Conservation (phyloP, 2,113 vertebrate species). For the Lophochroa leadbeateri region DNA sequence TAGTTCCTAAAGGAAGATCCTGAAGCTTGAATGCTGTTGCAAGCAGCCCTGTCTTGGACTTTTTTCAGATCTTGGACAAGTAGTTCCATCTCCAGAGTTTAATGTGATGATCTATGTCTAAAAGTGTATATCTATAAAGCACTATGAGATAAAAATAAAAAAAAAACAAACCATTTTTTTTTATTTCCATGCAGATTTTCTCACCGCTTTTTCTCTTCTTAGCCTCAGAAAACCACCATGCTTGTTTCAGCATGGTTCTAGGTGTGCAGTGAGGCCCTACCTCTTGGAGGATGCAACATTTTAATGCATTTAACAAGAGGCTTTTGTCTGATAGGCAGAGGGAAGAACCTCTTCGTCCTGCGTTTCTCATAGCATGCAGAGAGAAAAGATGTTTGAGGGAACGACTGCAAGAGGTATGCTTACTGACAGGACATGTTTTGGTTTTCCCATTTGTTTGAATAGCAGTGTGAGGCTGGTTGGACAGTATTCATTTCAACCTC, state of each 20-base stretch:
- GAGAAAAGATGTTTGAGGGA: background rate
- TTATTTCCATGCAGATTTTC: background rate
- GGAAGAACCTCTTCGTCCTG: background rate
- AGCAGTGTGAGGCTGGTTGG: background rate
- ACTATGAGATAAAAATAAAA: background rate
- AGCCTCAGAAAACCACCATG: rapidly evolving
- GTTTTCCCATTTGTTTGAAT: background rate
- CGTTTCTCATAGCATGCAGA: background rate
- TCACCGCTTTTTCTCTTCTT: background rate
- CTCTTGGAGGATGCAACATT: background rate
- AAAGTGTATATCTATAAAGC: background rate
- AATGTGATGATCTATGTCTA: background rate
- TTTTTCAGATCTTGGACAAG: background rate
- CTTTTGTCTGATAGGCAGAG: background rate
- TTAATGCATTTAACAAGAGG: background rate
- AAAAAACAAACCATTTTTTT: background rate
- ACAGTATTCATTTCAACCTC: background rate
- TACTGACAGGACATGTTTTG: background rate
- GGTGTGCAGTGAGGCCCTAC: background rate
- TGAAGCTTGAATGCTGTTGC: background rate
- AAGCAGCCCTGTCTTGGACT: background rate
- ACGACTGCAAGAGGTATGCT: background rate
- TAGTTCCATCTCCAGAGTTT: background rate
- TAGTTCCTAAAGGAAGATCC: background rate
- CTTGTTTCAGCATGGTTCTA: background rate